phyloP scores from a whole-genome alignment of 1,140 invertebrate species.

The Lutraria rhynchaena region DNA sequence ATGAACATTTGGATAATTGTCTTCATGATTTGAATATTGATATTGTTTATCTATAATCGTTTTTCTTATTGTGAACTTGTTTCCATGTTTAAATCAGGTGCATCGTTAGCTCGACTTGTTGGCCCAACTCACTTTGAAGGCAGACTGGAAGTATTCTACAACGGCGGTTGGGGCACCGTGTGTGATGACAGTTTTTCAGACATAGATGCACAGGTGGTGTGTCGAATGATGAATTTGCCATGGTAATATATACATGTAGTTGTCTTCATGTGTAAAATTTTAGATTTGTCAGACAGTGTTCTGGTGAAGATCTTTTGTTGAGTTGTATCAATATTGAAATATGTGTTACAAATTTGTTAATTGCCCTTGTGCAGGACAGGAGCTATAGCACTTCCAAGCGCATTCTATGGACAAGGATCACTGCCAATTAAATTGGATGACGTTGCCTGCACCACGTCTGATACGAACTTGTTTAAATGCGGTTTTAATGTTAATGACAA shows the following conservation, averaged over 20 bases:
- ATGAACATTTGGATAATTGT: no score
- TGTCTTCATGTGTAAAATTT: no score
- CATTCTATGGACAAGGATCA: conserved; percentile 61
- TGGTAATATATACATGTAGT: no score
- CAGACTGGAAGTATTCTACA: conserved; percentile 1
- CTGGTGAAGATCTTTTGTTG: no score
- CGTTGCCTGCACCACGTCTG: neutral
- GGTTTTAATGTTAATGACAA: neutral
- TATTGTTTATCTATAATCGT: no score
- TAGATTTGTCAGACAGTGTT: no score
- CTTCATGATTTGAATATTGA: no score
- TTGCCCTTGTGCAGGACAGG: no score
- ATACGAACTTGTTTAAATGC: neutral
- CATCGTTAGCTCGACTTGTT: conserved; percentile 3
- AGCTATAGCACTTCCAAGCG: conserved; percentile 1
- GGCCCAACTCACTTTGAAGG: neutral
- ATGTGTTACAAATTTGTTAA: no score
- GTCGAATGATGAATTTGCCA: neutral
- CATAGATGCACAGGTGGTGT: conserved; percentile 10
- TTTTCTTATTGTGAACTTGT: no score
- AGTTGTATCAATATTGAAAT: no score
- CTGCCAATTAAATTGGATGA: neutral
- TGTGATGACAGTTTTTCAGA: conserved; percentile 17
- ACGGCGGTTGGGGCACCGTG: conserved; percentile 22
- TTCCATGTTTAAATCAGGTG: no score